Conservation (phyloP, 1,140 invertebrate species). For the Asbolus verrucosus region DNA sequence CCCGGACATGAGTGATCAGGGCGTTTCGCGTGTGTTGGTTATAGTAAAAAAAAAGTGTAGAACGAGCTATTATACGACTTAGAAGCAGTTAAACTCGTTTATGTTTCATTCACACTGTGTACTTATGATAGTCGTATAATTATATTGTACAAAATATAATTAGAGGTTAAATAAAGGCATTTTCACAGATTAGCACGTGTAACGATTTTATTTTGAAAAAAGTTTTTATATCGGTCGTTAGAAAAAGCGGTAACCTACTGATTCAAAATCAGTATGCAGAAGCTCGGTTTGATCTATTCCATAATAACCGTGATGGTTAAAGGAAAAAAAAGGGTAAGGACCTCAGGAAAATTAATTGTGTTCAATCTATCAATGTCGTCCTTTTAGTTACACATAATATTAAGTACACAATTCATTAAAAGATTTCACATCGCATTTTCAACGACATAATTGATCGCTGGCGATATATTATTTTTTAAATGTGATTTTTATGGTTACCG, state of each 20-base stretch:
- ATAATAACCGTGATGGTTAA: slow-evolving; percentile 5
- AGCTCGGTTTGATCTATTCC: slow-evolving; percentile 4
- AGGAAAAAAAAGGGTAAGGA: slow-evolving; percentile 13
- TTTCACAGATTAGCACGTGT: slow-evolving; percentile 8
- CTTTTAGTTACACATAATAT: slow-evolving; percentile 45
- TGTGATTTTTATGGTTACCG: slow-evolving; percentile 14
- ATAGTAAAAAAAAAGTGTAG: slow-evolving; percentile 11
- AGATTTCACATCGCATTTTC: slow-evolving; percentile 45
- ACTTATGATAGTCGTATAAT: slow-evolving; percentile 18
- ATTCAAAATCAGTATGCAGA: slow-evolving; percentile 2
- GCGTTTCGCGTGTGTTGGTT: slow-evolving; percentile 17
- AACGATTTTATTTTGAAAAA: background rate
- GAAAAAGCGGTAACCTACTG: background rate
- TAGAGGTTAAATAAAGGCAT: slow-evolving; percentile 15
- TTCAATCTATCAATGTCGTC: slow-evolving; percentile 43
- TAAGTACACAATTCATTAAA: slow-evolving; percentile 47
- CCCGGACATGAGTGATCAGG: too few species aligned
- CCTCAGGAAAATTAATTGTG: slow-evolving; percentile 32
- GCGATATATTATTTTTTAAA: slow-evolving; percentile 26
- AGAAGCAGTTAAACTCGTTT: slow-evolving; percentile 33
- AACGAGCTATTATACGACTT: slow-evolving; percentile 17
- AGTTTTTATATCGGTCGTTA: background rate
- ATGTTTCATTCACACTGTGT: slow-evolving; percentile 25
- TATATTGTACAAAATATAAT: slow-evolving; percentile 29
- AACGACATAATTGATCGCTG: slow-evolving; percentile 32